Evolutionary conservation across 2,888 invertebrate species (phyloP).

Genomic region (Nebria brevicollis): DNA sequence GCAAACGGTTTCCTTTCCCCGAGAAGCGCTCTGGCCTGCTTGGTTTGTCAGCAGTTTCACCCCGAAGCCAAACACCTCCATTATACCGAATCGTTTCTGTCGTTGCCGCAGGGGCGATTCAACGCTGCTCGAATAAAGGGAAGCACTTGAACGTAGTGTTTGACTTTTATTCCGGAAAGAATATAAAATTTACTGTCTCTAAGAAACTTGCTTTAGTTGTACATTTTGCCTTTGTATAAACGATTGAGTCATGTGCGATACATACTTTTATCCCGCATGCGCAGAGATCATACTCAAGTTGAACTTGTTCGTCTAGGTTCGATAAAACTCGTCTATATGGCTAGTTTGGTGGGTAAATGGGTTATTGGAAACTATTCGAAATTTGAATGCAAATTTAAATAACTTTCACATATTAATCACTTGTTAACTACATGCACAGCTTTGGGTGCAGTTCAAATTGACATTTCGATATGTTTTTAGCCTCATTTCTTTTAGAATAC

Average conservation of each 20-base stretch:
- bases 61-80: conserved; percentile 32
- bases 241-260: too few species aligned
- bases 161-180: neutral
- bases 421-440: neutral
- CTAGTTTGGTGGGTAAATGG: too few species aligned
- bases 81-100: conserved; percentile 19
- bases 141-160: neutral
- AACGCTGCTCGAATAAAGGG: conserved; percentile 18
- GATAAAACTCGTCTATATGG: too few species aligned
- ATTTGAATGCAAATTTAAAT: neutral
- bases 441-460: neutral
- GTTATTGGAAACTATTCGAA: too few species aligned
- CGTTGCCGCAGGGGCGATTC: conserved; percentile 16
- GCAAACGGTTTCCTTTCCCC: conserved; percentile 18
- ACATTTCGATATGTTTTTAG: neutral
- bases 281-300: neutral
- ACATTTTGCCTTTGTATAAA: too few species aligned
- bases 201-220: neutral
- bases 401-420: neutral
- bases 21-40: conserved; percentile 9
- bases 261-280: neutral
- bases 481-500: neutral
- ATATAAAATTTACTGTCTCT: neutral
- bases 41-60: conserved; percentile 35
- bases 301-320: neutral